phyloP scores from a whole-genome alignment of 2,888 invertebrate genomes.

The Dichetophora obliterata region DNA sequence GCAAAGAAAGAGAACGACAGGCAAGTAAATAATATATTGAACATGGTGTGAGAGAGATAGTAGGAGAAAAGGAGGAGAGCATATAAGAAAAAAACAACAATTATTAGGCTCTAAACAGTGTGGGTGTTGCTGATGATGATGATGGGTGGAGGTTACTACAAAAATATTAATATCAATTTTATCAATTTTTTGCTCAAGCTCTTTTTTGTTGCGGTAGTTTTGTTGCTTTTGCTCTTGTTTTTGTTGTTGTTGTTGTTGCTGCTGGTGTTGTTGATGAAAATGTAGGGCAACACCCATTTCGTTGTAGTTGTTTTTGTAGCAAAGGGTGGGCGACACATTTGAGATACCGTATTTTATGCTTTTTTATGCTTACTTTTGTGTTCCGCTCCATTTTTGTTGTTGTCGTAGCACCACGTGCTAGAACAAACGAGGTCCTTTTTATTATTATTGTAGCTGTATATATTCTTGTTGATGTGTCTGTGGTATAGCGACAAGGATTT shows the following conservation, averaged over 20 bases:
- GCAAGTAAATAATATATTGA: background rate
- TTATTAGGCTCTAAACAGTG: background rate
- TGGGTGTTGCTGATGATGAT: background rate
- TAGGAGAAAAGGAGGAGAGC: background rate
- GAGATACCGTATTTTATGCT: background rate
- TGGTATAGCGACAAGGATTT: background rate
- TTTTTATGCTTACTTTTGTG: background rate
- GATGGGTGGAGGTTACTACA: no score
- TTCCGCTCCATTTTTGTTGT: background rate
- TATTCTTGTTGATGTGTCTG: constrained; percentile 2
- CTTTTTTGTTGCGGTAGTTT: background rate
- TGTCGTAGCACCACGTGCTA: constrained; percentile 30
- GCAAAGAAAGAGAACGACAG: background rate
- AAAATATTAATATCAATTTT: constrained; percentile 28
- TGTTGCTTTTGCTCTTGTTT: background rate
- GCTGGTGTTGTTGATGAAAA: background rate
- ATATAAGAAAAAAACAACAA: background rate
- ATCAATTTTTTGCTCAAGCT: constrained; percentile 8
- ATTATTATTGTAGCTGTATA: background rate
- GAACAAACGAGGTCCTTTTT: background rate
- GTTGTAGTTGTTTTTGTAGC: background rate
- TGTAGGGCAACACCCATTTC: constrained; percentile 32
- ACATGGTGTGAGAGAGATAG: background rate
- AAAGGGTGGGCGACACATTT: constrained; percentile 22
- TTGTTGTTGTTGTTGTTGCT: background rate